phyloP scores from a whole-genome alignment of 1,140 invertebrate species.

The Ostrea edulis region DNA sequence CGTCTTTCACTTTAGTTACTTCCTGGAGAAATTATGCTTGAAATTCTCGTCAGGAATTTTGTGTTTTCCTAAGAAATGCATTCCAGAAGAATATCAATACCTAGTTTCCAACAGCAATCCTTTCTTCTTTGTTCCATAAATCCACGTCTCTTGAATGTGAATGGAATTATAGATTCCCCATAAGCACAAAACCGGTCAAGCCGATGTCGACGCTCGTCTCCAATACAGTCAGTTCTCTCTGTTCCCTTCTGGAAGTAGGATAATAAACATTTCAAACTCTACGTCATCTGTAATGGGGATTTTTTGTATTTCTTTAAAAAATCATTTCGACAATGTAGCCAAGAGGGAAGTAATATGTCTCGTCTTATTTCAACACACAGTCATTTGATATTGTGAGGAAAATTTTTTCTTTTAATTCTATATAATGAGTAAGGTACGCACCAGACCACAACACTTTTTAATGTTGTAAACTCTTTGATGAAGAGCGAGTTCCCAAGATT shows the following conservation, averaged over 20 bases:
- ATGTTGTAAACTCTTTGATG: constrained; percentile 57
- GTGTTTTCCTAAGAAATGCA: neutral
- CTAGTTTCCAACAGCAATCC: constrained; percentile 69
- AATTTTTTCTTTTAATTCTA: too few species aligned
- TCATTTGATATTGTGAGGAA: too few species aligned
- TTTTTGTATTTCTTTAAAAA: too few species aligned
- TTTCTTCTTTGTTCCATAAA: constrained; percentile 62
- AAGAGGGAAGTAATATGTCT: too few species aligned
- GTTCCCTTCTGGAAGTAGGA: constrained; percentile 42
- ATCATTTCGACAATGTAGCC: too few species aligned
- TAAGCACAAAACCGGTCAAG: constrained; percentile 71
- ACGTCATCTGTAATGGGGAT: too few species aligned
- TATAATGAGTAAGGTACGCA: constrained; percentile 22
- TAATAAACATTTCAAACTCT: neutral
- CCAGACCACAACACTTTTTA: constrained; percentile 62
- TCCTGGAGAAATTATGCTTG: too few species aligned
- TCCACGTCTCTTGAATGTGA: constrained; percentile 49
- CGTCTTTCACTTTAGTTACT: neutral
- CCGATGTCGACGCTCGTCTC: constrained; percentile 62
- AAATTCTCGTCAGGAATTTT: neutral
- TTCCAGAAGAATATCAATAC: constrained; percentile 49
- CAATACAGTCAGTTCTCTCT: constrained; percentile 61
- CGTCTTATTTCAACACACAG: too few species aligned
- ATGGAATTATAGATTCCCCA: constrained; percentile 65
- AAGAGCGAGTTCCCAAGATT: constrained; percentile 53